phyloP scores from a whole-genome alignment of 2,113 vertebrate species.

The Dromiciops gliroides region DNA sequence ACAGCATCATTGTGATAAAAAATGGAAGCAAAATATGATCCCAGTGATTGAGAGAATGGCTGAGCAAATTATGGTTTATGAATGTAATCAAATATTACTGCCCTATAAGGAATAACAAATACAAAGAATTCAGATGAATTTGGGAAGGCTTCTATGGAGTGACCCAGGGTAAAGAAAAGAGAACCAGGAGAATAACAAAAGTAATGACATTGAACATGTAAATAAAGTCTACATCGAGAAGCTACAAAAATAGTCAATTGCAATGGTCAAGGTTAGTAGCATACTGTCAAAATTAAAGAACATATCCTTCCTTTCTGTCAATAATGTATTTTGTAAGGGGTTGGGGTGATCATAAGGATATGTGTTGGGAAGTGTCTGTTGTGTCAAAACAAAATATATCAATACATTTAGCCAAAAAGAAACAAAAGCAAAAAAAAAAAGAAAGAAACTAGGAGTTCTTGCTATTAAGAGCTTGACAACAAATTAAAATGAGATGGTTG shows the following conservation, averaged over 20 bases:
- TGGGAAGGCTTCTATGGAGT: not conserved
- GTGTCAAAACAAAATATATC: not conserved
- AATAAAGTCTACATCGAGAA: not conserved
- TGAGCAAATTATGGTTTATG: not conserved
- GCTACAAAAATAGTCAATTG: not conserved
- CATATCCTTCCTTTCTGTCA: not conserved
- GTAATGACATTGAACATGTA: not conserved
- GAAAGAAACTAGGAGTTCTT: not conserved
- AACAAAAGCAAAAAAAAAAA: not conserved
- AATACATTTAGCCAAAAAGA: not conserved
- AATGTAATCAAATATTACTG: not conserved
- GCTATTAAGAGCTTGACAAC: not conserved
- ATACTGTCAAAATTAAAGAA: not conserved
- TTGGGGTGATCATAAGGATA: not conserved
- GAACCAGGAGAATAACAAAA: not conserved
- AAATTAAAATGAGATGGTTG: not conserved
- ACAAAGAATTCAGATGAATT: not conserved
- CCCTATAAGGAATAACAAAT: not conserved
- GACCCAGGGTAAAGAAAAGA: not conserved
- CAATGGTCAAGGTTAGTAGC: not conserved
- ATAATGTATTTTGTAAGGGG: not conserved
- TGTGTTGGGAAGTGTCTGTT: not conserved
- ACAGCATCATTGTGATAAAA: not conserved
- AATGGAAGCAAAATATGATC: not conserved
- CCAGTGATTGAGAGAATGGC: not conserved